Base-by-base conservation (phyloP, 2,797 vertebrate genomes). In the Gymnothorax reevesii region DNA sequence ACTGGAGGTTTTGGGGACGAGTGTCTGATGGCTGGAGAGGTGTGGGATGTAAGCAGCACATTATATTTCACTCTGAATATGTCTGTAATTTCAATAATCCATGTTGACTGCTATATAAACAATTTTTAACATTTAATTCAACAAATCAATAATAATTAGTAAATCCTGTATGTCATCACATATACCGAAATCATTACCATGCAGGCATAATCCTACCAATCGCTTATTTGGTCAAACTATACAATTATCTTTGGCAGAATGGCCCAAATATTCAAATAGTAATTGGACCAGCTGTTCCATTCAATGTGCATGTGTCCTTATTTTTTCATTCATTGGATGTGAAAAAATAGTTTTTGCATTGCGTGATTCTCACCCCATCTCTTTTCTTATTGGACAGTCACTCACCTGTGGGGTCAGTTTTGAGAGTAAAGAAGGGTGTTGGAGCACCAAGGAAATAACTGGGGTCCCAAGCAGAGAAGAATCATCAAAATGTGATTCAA, bases 21-120 rank as follows among this genome's bases (percentile, higher is more conserved):
- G 42, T 3, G 33, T 20, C 3, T 52, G 13, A 77, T 33, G 73
- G 20, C 52, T 55, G 52, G 77, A 80, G 52, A 22, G 2, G 52
- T 22, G 77, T 9, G 54, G 77, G 55, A 80, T 55, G 77, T 80
- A 80, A 80, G 77, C 55, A 80, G 77, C 55, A n/a, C 22, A 17
- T 77, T 49, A 13, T 77, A 17, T 77, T 80, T 22, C 52, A 20
- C 52, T 54, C 33, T 42, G 33, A 42, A 42, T 42, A 42, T 42
- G 33, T 42, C 33, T 42, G 33, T 2, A 42, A 42, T 42, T 42
- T 42, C 33, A 1, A 42, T 42, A 42, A 42, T 42, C 33, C 49
- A 52, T 79, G 75, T 42, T 75, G 17, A 12, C 71, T 42, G 4
- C 7, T 9, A 75, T 75, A 9, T 75, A 0, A 17, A 7, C 15